These are phyloP conservation scores for Coryphaenoides rupestris DNA, from an alignment of 2,113 vertebrate genomes.

Conservation along the genomic window DNA sequence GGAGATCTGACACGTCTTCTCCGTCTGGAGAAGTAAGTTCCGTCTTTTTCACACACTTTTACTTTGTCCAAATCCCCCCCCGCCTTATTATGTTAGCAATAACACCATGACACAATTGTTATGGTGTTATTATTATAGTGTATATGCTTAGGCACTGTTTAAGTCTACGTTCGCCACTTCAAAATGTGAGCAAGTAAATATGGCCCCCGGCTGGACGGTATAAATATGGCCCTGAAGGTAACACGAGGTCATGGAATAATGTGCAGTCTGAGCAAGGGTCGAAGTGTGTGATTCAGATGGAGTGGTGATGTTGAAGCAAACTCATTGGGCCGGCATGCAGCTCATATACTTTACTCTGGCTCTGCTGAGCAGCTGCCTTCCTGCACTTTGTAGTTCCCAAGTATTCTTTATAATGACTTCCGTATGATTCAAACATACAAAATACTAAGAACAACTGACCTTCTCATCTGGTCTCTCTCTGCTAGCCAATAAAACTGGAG, in stretches of 20 bases:
- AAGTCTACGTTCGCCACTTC: no score
- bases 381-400: conserved; percentile 25
- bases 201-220: no score
- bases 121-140: no score
- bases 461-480: no score
- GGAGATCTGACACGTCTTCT: conserved; percentile 38
- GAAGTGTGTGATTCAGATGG: no score
- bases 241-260: no score
- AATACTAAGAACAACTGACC: neutral
- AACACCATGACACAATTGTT: no score
- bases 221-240: no score
- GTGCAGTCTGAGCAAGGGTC: neutral
- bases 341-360: neutral
- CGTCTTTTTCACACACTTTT: conserved; percentile 6
- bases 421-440: neutral
- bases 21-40: conserved; percentile 13
- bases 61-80: neutral
- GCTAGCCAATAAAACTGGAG: no score
- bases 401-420: conserved; percentile 9
- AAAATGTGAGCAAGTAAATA: no score
- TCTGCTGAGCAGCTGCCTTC: conserved; percentile 40
- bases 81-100: no score
- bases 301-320: neutral
- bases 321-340: neutral
- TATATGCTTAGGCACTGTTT: no score